phyloP scores from a whole-genome alignment of 2,888 invertebrate species.

The Meganola albula region DNA sequence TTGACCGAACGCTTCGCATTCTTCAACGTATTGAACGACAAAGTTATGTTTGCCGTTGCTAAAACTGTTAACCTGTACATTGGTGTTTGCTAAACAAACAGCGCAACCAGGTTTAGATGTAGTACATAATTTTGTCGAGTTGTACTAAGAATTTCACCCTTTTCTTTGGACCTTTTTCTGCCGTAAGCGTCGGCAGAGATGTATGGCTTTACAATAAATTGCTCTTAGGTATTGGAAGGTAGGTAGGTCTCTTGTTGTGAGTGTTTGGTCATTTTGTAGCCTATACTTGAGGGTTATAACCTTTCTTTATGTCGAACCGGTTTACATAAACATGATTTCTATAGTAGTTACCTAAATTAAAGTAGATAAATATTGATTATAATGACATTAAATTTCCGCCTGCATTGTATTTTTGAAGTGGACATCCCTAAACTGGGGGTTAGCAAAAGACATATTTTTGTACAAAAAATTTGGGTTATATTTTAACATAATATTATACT shows the following conservation, averaged over 20 bases:
- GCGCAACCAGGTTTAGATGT: slow-evolving; percentile 16
- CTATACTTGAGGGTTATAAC: slow-evolving; percentile 14
- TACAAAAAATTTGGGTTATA: no score
- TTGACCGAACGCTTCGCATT: slow-evolving; percentile 35
- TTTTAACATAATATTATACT: no score
- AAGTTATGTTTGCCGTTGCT: slow-evolving; percentile 29
- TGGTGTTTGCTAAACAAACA: slow-evolving; percentile 16
- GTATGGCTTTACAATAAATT: slow-evolving; percentile 35
- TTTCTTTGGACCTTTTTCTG: slow-evolving; percentile 27
- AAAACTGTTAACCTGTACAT: slow-evolving; percentile 16
- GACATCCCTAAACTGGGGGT: no score
- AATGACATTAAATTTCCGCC: no score
- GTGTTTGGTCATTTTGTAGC: slow-evolving; percentile 29
- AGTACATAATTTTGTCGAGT: slow-evolving; percentile 29
- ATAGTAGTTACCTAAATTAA: no score
- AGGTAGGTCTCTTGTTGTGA: slow-evolving; percentile 22
- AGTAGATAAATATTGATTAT: no score
- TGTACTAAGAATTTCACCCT: slow-evolving; percentile 32
- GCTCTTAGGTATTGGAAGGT: slow-evolving; percentile 28
- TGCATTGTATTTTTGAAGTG: no score
- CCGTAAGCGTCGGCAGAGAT: slow-evolving; percentile 24
- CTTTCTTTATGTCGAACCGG: no score
- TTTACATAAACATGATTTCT: no score
- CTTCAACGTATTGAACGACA: slow-evolving; percentile 31
- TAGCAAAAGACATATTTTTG: no score